phyloP scores from a whole-genome alignment of 2,113 vertebrate species.

The Petrocephalus microphthalmus region DNA sequence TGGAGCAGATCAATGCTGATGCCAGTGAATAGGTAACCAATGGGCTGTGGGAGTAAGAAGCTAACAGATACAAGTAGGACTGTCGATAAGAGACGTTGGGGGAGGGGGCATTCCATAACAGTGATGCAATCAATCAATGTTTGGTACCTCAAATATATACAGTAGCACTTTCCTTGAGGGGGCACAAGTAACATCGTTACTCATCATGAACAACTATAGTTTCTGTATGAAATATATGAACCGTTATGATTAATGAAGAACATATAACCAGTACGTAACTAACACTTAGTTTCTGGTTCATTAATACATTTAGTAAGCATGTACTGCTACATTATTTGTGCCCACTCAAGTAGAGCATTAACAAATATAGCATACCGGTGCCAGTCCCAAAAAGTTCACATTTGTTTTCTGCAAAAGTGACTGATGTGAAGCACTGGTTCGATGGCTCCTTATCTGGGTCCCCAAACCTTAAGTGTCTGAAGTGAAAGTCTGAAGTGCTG shows the following conservation, averaged over 20 bases:
- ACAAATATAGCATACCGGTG: neutral
- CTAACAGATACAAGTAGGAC: constrained; percentile 4
- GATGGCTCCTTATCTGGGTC: neutral
- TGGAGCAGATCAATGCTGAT: constrained; percentile 6
- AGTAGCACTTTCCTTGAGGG: no score
- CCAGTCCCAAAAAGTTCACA: neutral
- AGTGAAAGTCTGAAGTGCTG: neutral
- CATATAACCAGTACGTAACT: neutral
- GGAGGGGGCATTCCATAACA: neutral
- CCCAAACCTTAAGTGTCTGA: neutral
- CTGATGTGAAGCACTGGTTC: neutral
- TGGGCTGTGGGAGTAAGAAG: neutral
- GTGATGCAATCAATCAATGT: neutral
- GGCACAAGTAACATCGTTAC: neutral
- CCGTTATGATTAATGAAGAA: neutral
- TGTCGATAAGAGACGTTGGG: neutral
- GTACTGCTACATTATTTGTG: neutral
- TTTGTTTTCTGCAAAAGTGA: neutral
- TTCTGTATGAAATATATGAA: neutral
- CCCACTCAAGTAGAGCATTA: neutral
- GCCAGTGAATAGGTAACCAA: constrained; percentile 7
- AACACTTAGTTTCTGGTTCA: neutral
- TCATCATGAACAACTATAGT: neutral
- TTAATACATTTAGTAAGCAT: neutral
- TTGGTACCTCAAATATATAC: neutral